Base-by-base conservation (phyloP, 2,113 vertebrate species). In the Pseudonaja textilis region DNA sequence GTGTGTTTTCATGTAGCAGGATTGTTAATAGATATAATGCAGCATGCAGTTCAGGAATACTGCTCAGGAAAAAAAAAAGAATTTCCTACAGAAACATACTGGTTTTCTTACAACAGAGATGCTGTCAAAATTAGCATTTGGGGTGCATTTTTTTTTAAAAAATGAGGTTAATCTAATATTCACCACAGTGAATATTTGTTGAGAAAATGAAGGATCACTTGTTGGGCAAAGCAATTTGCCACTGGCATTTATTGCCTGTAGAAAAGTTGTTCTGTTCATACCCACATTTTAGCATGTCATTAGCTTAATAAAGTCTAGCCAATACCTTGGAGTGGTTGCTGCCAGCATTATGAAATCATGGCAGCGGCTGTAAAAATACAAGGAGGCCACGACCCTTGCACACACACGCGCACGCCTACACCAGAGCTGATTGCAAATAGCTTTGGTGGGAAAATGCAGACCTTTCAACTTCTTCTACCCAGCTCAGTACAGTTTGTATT, bases 371-470 rank as follows among this genome's bases (percentile, higher is more conserved):
- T 98, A 98, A 98, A 98, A 98, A 98, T 98, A 98, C 97, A 97
- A 97, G 25, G 97, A 97, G 98, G 97, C 97, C 97, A 96, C 95
- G 97, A 97, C 97, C 98, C 94, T 95, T 97, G 96, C 95, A 95
- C 97, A 97, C 98, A 98, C 97, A 96, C 97, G 96, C 97, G 95
- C 97, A 92, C 98, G 34, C 97, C 97, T 97, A 97, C 98, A 97
- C 97, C 95, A 96, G 97, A 97, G 97, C 97, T 96, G 97, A 98
- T 97, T 97, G 96, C 97, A 97, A 98, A 98, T 98, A 97, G 97
- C 96, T 98, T 97, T 98, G 98, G 98, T 98, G 98, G 98, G 98
- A 98, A 98, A 98, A 98, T 89, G 95, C 97, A 97, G 98, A 98
- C 98, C 98, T 98, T 98, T 98, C 97, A 97, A 98, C 97, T 96